Conservation (phyloP, 1,140 invertebrate genomes). For the Saccostrea echinata region DNA sequence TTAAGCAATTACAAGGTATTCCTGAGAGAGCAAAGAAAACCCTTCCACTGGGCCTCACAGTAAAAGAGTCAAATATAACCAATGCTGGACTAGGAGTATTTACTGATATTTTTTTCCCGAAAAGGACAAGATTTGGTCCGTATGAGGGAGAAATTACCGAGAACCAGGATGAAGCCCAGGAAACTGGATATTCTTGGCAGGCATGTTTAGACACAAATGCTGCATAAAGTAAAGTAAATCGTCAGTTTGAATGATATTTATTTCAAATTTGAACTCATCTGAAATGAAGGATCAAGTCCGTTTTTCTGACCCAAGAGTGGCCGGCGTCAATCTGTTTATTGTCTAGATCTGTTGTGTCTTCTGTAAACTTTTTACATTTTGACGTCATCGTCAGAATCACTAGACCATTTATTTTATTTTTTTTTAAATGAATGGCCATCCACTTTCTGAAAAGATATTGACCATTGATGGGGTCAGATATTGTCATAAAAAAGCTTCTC, state of each 20-base stretch:
- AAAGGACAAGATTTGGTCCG: constrained; percentile 65
- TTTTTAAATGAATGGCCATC: too few relatives aligned
- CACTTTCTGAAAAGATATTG: too few relatives aligned
- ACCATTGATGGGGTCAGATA: too few relatives aligned
- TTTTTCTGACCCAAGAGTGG: not conserved
- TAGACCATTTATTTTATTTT: too few relatives aligned
- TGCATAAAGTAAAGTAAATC: too few relatives aligned
- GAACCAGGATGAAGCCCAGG: constrained; percentile 59
- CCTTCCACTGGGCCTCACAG: constrained; percentile 52
- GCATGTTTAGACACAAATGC: constrained; percentile 22
- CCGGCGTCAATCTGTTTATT: too few relatives aligned
- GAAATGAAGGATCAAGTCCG: not conserved
- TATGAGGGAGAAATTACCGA: constrained; percentile 60
- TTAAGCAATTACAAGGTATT: not conserved
- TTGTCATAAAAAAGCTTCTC: too few relatives aligned
- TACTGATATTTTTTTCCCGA: constrained; percentile 48
- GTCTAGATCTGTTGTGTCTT: too few relatives aligned
- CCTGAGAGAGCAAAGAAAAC: constrained; percentile 40
- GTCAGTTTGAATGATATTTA: too few relatives aligned
- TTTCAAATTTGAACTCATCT: too few relatives aligned
- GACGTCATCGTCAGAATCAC: too few relatives aligned
- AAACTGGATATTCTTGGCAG: constrained; percentile 69
- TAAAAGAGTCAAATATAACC: constrained; percentile 57
- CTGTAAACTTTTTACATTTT: too few relatives aligned
- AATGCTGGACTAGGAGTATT: constrained; percentile 65